A percentile compares a stretch with the other conserved stretches of the same genome.
Conservation (phyloP, 2,888 invertebrate genomes). For the Spicauda simplicius region DNA sequence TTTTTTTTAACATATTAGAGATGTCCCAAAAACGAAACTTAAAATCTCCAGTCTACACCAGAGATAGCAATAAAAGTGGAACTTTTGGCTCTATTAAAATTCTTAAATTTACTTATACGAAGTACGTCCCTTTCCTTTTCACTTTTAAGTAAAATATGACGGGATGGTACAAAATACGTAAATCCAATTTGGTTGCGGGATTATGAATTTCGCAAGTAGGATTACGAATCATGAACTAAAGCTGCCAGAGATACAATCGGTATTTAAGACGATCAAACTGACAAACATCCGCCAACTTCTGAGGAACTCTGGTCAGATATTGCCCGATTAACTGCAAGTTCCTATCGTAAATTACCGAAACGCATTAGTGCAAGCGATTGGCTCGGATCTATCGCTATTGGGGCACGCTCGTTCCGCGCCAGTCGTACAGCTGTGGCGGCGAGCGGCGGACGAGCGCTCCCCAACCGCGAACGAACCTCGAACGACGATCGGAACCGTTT, state of each 20-base stretch:
- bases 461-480: slow-evolving; percentile 49
- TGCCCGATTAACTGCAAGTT: not conserved
- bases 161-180: no score
- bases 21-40: no score
- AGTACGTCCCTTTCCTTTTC: no score
- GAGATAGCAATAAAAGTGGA: no score
- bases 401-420: slow-evolving; percentile 32
- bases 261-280: not conserved
- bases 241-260: not conserved
- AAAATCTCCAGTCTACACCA: no score
- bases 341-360: slow-evolving; percentile 44
- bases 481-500: slow-evolving; percentile 54
- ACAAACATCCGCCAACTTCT: not conserved
- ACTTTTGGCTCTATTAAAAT: no score
- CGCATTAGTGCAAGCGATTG: slow-evolving; percentile 12
- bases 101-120: no score
- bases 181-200: no score
- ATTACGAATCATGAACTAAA: not conserved
- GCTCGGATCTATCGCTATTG: slow-evolving; percentile 14
- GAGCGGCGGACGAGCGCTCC: slow-evolving; percentile 50
- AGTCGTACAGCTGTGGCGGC: slow-evolving; percentile 52
- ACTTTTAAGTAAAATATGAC: no score
- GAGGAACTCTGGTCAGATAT: not conserved
- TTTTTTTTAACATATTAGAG: no score
- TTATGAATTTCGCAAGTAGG: no score